A percentile compares a stretch with the other conserved stretches of the same genome.
These are phyloP conservation scores for Circaetus gallicus DNA, from an alignment of 2,113 vertebrate species.

Conservation along the genomic window DNA sequence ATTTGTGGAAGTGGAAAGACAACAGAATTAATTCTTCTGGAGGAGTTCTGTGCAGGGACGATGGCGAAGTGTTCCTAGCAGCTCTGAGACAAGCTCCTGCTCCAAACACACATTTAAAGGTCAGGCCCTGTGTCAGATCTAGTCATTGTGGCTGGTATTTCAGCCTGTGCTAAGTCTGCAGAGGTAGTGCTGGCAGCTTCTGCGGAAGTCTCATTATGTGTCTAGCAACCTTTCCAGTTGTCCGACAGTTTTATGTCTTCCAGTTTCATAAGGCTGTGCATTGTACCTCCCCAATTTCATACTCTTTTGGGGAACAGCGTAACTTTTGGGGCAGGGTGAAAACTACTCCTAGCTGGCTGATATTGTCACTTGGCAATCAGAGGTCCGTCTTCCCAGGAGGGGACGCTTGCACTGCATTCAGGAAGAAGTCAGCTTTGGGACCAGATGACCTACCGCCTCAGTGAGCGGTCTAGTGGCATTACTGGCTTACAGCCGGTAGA, in stretches of 20 bases:
- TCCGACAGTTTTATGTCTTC: background rate
- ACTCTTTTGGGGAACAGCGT: background rate
- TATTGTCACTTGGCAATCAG: background rate
- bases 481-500: background rate
- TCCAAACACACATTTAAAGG: background rate
- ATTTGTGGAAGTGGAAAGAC: background rate
- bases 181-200: background rate
- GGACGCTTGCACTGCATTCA: background rate
- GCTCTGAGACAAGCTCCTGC: background rate
- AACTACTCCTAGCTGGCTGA: background rate
- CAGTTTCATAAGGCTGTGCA: background rate
- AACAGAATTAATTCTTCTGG: constrained; percentile 3
- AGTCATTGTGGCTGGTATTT: background rate
- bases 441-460: background rate
- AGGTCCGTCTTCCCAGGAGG: background rate
- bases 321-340: background rate
- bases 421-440: background rate
- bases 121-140: background rate
- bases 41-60: background rate
- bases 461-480: background rate
- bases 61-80: background rate
- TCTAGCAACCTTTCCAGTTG: background rate
- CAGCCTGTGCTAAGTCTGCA: background rate
- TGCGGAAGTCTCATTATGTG: rapidly evolving
- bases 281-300: background rate